A percentile compares a stretch with the other conserved stretches of the same genome.
These are phyloP conservation scores for Melanaphis sacchari DNA, from an alignment of 1,140 invertebrate species.

Conservation along the genomic window DNA sequence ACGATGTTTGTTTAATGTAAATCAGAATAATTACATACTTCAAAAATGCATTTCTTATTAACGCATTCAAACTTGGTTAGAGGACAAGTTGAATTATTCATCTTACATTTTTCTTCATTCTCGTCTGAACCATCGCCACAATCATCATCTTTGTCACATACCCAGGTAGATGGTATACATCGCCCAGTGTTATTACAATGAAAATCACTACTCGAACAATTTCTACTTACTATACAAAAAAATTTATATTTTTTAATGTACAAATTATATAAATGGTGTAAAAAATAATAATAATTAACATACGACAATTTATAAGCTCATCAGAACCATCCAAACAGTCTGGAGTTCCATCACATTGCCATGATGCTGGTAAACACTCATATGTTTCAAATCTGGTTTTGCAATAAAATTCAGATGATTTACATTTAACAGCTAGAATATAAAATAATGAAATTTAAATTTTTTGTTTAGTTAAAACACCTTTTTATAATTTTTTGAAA, in stretches of 20 bases:
- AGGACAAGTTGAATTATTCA: constrained; percentile 57
- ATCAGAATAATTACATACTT: constrained; percentile 59
- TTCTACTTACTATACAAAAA: constrained; percentile 63
- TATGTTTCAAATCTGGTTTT: constrained; percentile 49
- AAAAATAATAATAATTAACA: constrained; percentile 54
- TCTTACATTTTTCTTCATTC: constrained; percentile 60
- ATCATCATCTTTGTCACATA: constrained; percentile 78
- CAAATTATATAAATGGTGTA: neutral
- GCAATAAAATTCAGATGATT: constrained; percentile 59
- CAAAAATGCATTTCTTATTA: constrained; percentile 68
- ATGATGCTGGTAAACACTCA: constrained; percentile 71
- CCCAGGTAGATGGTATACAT: constrained; percentile 75
- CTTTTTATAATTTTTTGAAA: neutral
- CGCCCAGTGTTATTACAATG: constrained; percentile 71
- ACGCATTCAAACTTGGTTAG: constrained; percentile 66
- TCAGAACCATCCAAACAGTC: constrained; percentile 77
- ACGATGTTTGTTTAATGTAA: neutral
- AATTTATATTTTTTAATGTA: neutral
- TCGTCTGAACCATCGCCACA: constrained; percentile 73
- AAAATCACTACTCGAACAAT: constrained; percentile 68
- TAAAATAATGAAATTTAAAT: neutral
- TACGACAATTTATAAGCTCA: constrained; percentile 65
- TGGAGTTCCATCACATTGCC: constrained; percentile 75
- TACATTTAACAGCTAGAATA: constrained; percentile 58
- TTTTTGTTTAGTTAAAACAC: neutral